A percentile compares a stretch with the other conserved stretches of the same genome.
These are phyloP conservation scores for Dinocampus coccinellae DNA, from an alignment of 2,888 invertebrate genomes.

Conservation along the genomic window DNA sequence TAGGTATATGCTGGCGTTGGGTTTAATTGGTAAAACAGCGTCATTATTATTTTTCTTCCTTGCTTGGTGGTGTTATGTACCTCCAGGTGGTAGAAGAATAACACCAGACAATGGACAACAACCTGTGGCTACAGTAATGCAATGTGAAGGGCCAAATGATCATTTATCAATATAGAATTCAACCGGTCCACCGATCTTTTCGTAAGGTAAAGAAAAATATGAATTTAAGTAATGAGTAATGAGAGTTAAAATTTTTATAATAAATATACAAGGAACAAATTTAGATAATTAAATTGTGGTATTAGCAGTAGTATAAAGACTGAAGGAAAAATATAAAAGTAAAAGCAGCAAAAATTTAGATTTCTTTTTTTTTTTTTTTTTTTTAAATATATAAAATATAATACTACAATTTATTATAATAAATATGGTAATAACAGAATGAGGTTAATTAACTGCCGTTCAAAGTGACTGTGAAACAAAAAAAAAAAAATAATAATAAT, in stretches of 20 bases:
- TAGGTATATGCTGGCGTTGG: constrained; percentile 82
- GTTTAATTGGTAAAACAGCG: constrained; percentile 78
- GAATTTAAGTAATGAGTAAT: not conserved
- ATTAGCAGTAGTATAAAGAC: not conserved
- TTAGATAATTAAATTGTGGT: not conserved
- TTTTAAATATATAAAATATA: not conserved
- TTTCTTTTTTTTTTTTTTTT: not conserved
- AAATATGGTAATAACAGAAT: not conserved
- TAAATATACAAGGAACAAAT: not conserved
- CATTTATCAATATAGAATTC: not conserved
- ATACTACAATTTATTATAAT: not conserved
- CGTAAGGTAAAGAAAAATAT: not conserved
- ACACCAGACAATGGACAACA: constrained; percentile 49
- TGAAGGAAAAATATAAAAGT: not conserved
- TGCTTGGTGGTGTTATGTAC: constrained; percentile 83
- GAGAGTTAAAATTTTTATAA: not conserved
- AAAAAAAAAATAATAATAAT: not conserved
- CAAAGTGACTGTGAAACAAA: not conserved
- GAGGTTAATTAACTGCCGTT: not conserved
- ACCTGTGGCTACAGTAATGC: constrained; percentile 51
- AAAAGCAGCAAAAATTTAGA: not conserved
- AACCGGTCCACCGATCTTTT: not conserved
- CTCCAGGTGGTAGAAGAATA: constrained; percentile 68
- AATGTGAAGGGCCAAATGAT: constrained; percentile 40
- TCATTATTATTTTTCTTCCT: constrained; percentile 81